A percentile compares a stretch with the other conserved stretches of the same genome.
Evolutionary conservation across 2,113 vertebrate genomes (phyloP).

Genomic region (Smithornis capensis): DNA sequence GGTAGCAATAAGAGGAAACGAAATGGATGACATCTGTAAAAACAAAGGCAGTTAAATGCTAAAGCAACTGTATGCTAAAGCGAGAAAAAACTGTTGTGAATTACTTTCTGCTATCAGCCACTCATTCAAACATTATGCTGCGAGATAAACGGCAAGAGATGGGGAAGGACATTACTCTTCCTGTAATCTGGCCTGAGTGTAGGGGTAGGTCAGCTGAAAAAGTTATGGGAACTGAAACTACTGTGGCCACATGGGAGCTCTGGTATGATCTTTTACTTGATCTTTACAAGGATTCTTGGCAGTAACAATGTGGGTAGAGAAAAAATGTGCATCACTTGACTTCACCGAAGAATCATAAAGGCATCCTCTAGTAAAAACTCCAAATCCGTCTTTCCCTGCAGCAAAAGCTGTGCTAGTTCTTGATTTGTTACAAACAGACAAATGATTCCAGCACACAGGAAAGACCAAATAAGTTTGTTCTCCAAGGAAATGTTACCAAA

Average conservation of each 20-base stretch:
- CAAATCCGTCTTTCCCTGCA: background rate
- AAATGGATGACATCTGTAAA: background rate
- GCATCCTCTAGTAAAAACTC: background rate
- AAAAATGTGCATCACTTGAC: background rate
- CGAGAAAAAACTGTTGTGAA: background rate
- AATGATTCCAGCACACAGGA: background rate
- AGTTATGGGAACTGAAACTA: conserved; percentile 54
- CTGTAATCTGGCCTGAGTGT: background rate
- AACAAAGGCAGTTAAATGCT: background rate
- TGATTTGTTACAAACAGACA: background rate
- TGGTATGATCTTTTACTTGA: conserved; percentile 28
- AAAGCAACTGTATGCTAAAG: background rate
- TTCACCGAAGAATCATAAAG: background rate
- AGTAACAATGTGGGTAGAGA: conserved; percentile 3
- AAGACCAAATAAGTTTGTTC: background rate
- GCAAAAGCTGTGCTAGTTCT: background rate
- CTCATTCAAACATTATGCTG: background rate
- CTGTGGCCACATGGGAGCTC: conserved; percentile 32
- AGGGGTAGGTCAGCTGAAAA: conserved; percentile 12
- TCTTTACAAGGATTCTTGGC: conserved; percentile 39
- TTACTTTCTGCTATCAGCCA: background rate
- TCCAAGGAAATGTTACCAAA: background rate
- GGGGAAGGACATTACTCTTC: background rate
- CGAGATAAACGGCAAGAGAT: background rate
- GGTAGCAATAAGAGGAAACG: background rate